These are phyloP conservation scores for Chiloscyllium plagiosum DNA, from an alignment of 2,113 vertebrate genomes.

Conservation along the genomic window DNA sequence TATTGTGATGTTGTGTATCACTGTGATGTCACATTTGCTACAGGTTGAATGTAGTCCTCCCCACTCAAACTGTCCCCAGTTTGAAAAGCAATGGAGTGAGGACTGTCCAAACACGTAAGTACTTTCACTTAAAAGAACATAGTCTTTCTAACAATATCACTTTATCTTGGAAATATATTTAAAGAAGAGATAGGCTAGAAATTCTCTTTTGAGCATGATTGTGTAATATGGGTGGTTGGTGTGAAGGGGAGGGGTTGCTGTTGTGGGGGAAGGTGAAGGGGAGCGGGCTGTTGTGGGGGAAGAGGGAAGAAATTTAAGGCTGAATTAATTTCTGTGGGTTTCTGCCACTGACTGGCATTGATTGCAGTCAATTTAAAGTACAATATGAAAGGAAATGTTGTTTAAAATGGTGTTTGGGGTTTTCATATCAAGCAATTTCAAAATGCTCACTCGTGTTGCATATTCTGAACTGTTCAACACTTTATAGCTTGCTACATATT, in stretches of 20 bases:
- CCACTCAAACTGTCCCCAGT: background rate
- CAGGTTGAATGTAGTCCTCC: background rate
- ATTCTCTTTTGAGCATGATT: background rate
- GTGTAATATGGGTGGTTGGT: background rate
- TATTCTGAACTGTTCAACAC: background rate
- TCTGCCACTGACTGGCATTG: background rate
- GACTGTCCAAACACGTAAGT: background rate
- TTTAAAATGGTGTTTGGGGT: background rate
- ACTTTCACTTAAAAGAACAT: background rate
- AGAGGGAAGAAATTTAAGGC: background rate
- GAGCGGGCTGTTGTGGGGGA: background rate
- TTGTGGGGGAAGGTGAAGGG: background rate
- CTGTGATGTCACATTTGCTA: constrained; percentile 7
- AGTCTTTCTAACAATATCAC: background rate
- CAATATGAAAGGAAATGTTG: background rate
- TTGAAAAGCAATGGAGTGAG: background rate
- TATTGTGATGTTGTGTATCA: background rate
- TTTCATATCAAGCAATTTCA: background rate
- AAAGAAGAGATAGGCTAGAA: background rate
- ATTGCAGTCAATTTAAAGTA: background rate
- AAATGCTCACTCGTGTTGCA: background rate
- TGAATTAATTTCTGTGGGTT: background rate
- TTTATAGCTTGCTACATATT: background rate
- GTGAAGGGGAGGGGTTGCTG: background rate
- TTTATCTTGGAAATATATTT: background rate